phyloP scores from a whole-genome alignment of 1,140 invertebrate species.

The Drosophila miranda region DNA sequence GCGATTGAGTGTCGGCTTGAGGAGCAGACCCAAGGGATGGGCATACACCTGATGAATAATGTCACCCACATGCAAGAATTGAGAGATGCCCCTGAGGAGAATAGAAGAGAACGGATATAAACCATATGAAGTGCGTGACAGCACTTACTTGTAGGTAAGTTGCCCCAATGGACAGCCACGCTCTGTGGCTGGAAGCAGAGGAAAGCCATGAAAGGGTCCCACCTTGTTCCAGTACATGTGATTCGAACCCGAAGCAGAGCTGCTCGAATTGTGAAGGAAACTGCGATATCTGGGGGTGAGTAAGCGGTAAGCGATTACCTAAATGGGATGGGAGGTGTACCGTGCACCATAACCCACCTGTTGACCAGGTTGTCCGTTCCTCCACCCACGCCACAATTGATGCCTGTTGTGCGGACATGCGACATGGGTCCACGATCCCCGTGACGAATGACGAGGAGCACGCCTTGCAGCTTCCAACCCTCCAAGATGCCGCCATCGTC shows the following conservation, averaged over 20 bases:
- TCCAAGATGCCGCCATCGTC: conserved; percentile 86
- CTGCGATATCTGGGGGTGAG: conserved; percentile 83
- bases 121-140: background rate
- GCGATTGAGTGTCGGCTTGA: conserved; percentile 47
- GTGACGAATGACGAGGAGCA: conserved; percentile 92
- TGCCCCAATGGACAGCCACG: conserved; percentile 87
- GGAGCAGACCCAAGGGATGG: conserved; percentile 83
- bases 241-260: conserved; percentile 83
- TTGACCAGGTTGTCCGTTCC: conserved; percentile 83
- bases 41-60: conserved; percentile 88
- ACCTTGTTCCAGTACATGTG: conserved; percentile 88
- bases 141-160: conserved; percentile 86
- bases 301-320: conserved; percentile 51
- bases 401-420: conserved; percentile 87
- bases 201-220: conserved; percentile 92
- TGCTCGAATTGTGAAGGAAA: conserved; percentile 85
- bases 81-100: conserved; percentile 84
- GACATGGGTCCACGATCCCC: conserved; percentile 93
- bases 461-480: conserved; percentile 88
- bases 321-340: conserved; percentile 26
- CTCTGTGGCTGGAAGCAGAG: conserved; percentile 86
- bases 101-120: background rate
- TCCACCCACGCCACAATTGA: conserved; percentile 88
- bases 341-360: conserved; percentile 66
- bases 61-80: conserved; percentile 90